Conservation (phyloP, 2,797 vertebrate genomes). For the Malurus splendens region DNA sequence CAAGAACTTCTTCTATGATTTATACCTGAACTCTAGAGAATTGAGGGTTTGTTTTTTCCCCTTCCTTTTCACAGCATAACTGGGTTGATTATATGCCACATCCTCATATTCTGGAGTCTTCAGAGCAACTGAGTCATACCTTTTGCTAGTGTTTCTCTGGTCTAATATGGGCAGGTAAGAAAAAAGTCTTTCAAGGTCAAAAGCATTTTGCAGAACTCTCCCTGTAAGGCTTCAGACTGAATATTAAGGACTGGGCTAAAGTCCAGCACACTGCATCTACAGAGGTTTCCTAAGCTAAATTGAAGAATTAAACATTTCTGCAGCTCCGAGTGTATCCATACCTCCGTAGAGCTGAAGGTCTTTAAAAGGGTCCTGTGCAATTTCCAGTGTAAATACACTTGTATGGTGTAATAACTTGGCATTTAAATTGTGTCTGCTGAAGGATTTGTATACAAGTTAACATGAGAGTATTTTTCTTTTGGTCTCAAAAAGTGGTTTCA, state of each 20-base stretch:
- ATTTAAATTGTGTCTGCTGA: constrained; percentile 22
- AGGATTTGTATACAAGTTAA: constrained; percentile 13
- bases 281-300: not conserved
- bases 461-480: not conserved
- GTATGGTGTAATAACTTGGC: not conserved
- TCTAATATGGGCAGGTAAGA: constrained; percentile 50
- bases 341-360: not conserved
- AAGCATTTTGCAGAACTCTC: not conserved
- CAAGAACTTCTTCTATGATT: not conserved
- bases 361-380: not conserved
- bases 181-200: not conserved
- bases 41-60: not conserved
- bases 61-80: not conserved
- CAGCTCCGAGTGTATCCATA: not conserved
- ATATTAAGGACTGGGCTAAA: constrained; percentile 5
- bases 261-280: not conserved
- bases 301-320: constrained; percentile 20
- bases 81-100: not conserved
- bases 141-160: not conserved
- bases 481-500: not conserved
- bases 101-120: not conserved
- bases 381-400: constrained; percentile 27
- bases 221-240: constrained; percentile 8
- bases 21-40: not conserved
- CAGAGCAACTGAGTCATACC: constrained; percentile 4